Evolutionary conservation across 1,140 invertebrate genomes (phyloP).

Genomic region (Tetragonula clypearis): DNA sequence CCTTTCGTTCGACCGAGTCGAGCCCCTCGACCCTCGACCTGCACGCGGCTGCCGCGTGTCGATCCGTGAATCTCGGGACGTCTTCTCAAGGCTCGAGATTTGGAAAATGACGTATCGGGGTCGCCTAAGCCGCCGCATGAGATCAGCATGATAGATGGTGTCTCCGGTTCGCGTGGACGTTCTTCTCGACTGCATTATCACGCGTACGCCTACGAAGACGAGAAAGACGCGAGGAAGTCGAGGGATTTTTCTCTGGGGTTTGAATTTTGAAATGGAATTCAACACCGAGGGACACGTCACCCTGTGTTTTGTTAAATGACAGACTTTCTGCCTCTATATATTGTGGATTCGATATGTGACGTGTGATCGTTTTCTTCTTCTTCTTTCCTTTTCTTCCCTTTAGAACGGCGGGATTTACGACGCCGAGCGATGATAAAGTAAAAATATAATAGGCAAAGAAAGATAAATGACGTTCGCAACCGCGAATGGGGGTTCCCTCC

Average conservation of each 20-base stretch:
- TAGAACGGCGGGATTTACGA: background rate
- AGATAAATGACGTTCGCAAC: background rate
- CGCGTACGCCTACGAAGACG: background rate
- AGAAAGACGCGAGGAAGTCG: background rate
- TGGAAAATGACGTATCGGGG: constrained; percentile 67
- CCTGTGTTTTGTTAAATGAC: background rate
- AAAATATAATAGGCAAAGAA: background rate
- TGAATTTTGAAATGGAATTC: background rate
- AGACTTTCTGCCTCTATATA: background rate
- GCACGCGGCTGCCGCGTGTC: constrained; percentile 19
- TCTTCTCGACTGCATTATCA: constrained; percentile 60
- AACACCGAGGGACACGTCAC: background rate
- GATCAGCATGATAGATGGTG: constrained; percentile 69
- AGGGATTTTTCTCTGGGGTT: background rate
- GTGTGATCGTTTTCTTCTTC: background rate
- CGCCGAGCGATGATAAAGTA: background rate
- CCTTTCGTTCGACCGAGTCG: background rate
- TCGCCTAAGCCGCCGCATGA: constrained; percentile 64
- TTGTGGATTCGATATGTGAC: too few relatives aligned
- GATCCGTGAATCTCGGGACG: constrained; percentile 59
- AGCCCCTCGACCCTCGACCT: background rate
- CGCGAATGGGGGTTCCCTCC: background rate
- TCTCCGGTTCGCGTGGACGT: constrained; percentile 54
- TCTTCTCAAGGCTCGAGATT: constrained; percentile 51
- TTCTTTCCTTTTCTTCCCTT: too few relatives aligned